Evolutionary conservation across 2,888 invertebrate genomes (phyloP).

Genomic region (Pyralis farinalis): DNA sequence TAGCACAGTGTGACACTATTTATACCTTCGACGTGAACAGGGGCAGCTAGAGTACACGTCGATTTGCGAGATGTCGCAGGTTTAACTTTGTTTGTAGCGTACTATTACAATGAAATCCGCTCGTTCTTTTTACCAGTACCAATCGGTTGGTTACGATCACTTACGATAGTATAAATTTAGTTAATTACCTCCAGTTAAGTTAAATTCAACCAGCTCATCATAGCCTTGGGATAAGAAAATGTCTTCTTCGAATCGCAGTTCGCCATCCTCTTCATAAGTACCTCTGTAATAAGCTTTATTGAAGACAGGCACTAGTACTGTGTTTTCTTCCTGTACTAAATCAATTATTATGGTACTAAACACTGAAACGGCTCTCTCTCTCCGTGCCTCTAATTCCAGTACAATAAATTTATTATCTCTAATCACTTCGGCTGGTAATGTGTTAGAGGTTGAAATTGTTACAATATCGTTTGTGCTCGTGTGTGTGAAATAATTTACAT

Average conservation of each 20-base stretch:
- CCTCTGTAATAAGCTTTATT: constrained; percentile 30
- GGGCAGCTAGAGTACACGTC: too few species aligned
- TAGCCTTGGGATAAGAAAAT: constrained; percentile 28
- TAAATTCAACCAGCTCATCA: constrained; percentile 30
- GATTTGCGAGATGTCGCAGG: too few species aligned
- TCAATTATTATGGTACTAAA: constrained; percentile 40
- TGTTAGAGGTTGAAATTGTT: constrained; percentile 23
- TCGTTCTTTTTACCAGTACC: too few species aligned
- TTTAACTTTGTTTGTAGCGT: too few species aligned
- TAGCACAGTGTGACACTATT: too few species aligned
- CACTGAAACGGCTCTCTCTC: constrained; percentile 41
- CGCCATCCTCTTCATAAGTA: constrained; percentile 23
- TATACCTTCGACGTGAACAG: too few species aligned
- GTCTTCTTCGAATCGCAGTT: constrained; percentile 23
- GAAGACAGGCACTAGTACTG: constrained; percentile 26
- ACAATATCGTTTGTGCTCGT: constrained; percentile 26
- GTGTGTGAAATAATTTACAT: constrained; percentile 29
- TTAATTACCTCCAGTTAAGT: constrained; percentile 31
- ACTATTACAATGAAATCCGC: too few species aligned
- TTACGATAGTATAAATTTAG: too few species aligned
- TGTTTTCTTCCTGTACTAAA: constrained; percentile 26
- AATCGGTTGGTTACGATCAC: too few species aligned
- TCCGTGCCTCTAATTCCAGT: constrained; percentile 48
- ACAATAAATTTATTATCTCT: constrained; percentile 36
- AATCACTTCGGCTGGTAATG: constrained; percentile 28